These are phyloP conservation scores for Lacerta bilineata DNA, from an alignment of 2,797 vertebrate species.

Conservation along the genomic window DNA sequence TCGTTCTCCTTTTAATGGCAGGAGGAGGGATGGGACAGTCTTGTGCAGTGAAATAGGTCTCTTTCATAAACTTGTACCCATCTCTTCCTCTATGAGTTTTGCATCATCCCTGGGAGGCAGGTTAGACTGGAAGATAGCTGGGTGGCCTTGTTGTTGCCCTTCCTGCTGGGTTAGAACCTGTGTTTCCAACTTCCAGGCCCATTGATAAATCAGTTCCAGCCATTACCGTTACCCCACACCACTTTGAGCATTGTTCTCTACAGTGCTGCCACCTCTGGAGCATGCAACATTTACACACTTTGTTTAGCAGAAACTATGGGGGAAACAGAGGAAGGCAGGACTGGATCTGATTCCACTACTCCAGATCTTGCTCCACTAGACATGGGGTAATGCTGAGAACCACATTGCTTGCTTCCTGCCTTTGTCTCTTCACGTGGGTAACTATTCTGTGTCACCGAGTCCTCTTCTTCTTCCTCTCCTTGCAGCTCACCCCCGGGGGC, in stretches of 20 bases:
- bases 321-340: neutral
- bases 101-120: neutral
- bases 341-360: neutral
- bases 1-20: neutral
- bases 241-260: neutral
- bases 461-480: neutral
- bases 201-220: neutral
- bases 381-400: neutral
- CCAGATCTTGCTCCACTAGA: neutral
- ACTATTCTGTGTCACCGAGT: neutral
- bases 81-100: neutral
- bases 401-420: neutral
- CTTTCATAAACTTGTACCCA: neutral
- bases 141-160: neutral
- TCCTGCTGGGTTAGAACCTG: neutral
- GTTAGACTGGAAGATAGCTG: neutral
- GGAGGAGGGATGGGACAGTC: neutral
- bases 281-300: neutral
- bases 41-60: neutral
- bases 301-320: neutral
- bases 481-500: constrained; percentile 92
- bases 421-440: neutral
- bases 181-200: neutral
- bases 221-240: neutral
- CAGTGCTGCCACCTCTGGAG: neutral